Evolutionary conservation across 2,113 vertebrate species (phyloP).

Genomic region (Pomatostomus ruficeps): DNA sequence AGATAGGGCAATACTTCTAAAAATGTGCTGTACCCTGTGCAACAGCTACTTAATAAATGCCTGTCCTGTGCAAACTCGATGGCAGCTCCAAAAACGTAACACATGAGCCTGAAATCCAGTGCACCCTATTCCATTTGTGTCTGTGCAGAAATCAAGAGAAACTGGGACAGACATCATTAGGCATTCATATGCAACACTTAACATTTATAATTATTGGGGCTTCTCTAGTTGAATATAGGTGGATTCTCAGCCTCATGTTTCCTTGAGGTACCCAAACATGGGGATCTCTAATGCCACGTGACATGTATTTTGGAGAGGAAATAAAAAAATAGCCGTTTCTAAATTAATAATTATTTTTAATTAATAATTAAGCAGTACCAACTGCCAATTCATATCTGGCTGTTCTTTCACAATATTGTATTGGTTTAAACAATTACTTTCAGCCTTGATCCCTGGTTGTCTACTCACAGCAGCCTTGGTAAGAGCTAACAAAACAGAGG

Average conservation of each 20-base stretch:
- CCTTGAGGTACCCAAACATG: background rate
- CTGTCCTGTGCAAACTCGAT: background rate
- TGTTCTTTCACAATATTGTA: background rate
- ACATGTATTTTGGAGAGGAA: background rate
- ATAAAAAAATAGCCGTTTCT: background rate
- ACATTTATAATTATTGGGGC: rapidly evolving
- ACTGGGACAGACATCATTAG: background rate
- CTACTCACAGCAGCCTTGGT: background rate
- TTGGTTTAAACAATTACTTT: background rate
- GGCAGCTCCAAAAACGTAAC: background rate
- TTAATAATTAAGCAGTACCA: background rate
- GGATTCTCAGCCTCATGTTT: background rate
- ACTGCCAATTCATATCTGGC: background rate
- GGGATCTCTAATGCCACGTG: background rate
- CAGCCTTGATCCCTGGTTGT: background rate
- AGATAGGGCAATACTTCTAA: background rate
- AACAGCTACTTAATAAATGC: background rate
- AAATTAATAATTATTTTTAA: background rate
- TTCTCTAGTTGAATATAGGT: background rate
- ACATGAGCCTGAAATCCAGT: background rate
- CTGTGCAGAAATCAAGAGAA: background rate
- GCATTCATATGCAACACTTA: background rate
- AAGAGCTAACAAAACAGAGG: background rate
- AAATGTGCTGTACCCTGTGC: background rate
- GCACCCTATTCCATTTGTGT: background rate